Evolutionary conservation across 2,113 vertebrate genomes (phyloP), one percentile per base, ranked within the genome.

Genomic region (Ondatra zibethicus): DNA sequence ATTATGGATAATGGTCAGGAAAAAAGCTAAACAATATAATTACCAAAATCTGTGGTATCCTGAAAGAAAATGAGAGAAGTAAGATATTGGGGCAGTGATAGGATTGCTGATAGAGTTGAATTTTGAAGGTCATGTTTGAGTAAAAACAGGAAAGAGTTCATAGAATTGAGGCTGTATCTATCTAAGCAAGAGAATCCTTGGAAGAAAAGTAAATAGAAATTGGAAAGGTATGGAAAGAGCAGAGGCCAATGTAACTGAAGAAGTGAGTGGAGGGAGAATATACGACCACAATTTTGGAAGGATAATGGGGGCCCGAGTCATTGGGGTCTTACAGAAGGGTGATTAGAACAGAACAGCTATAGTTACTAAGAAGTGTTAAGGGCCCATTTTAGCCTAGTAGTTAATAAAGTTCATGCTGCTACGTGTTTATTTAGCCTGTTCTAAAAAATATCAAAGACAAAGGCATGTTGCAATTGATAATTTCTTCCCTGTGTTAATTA

Each of bases 401-500:
- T 76, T 68, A 47, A 45, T 42, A 13, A 63, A 92, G 39, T 85
- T 16, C 29, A 5, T 39, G 27, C 33, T 52, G 75, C 5, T 39
- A 0, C 14, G 0, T 86, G 29, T 66, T 93, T 89, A 65, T 92
- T 16, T 82, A 63, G 25, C 72, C 52, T 78, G n/a, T 93, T 94
- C 61, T 87, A 31, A 89, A 89, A 72, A 97, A 86, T 73, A 76
- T n/a, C n/a, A 85, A 52, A 42, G 42, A 68, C 25, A 93, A 88
- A 73, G 70, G 13, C 45, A n/a, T 55, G 68, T 42, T 93, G 31
- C n/a, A 88, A 13, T 91, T 94, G 52, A 33, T 94, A 91, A 17
- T 85, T 72, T 95, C 27, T 45, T 77, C 45, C 63, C 23, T 86
- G 63, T 95, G 25, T 95, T 75, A 95, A 73, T 93, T 96, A 87